A percentile compares a stretch with the other conserved stretches of the same genome.
Conservation (phyloP, 1,140 invertebrate species). For the Trialeurodes vaporariorum region DNA sequence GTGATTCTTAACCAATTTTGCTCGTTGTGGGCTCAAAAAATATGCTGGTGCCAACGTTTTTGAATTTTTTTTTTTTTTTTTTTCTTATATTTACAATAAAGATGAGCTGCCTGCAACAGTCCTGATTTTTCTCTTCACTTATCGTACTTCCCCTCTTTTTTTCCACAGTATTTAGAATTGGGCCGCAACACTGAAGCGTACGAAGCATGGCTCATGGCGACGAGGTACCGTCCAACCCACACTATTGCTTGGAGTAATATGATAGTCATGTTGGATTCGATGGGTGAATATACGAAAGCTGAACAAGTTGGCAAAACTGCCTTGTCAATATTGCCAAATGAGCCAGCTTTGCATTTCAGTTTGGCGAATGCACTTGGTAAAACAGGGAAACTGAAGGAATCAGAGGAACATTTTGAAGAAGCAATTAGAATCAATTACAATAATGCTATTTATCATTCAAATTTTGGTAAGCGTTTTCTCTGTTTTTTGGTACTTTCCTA, state of each 20-base stretch:
- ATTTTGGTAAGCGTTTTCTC: conserved; percentile 74
- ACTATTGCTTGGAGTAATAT: conserved; percentile 83
- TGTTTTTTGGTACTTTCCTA: no score
- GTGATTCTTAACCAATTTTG: no score
- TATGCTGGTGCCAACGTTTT: no score
- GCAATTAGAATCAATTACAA: conserved; percentile 57
- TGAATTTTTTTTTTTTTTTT: conserved; percentile 2
- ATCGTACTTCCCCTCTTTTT: conserved; percentile 20
- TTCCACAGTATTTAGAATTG: conserved; percentile 51
- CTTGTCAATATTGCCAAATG: conserved; percentile 51
- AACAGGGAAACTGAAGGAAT: conserved; percentile 54
- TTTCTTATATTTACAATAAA: conserved; percentile 13
- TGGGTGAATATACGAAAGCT: conserved; percentile 47
- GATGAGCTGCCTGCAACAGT: conserved; percentile 11
- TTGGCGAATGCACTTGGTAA: conserved; percentile 83
- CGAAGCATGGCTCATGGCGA: conserved; percentile 67
- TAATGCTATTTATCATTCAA: conserved; percentile 63
- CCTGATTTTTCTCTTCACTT: conserved; percentile 12
- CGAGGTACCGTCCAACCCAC: conserved; percentile 60
- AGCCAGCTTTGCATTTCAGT: conserved; percentile 69
- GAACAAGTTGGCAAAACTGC: conserved; percentile 54
- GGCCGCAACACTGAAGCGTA: conserved; percentile 45
- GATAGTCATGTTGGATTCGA: conserved; percentile 74
- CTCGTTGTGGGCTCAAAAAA: no score
- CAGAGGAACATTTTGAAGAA: conserved; percentile 65